Percentiles rank a stretch among this genome's conserved stretches.
These are phyloP conservation scores for Embiotoca jacksoni DNA, from an alignment of 2,113 vertebrate genomes.

Conservation along the genomic window DNA sequence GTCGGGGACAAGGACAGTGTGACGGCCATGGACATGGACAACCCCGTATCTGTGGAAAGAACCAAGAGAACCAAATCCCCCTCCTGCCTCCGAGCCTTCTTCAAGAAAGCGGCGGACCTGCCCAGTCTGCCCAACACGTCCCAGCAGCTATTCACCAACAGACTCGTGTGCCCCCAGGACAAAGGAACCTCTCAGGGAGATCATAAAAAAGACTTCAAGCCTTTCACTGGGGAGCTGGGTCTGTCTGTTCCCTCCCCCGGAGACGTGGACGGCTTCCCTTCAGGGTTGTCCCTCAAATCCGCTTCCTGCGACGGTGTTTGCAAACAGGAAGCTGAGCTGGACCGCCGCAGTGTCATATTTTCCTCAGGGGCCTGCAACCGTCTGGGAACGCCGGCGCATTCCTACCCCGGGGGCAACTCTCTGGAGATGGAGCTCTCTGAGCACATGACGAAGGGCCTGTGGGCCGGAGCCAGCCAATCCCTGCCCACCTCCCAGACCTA, in stretches of 20 bases:
- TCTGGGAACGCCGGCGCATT: constrained; percentile 92
- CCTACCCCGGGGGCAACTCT: constrained; percentile 92
- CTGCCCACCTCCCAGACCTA: constrained; percentile 94
- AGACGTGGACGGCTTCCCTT: constrained; percentile 89
- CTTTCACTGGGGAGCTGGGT: constrained; percentile 89
- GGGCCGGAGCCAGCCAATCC: constrained; percentile 93
- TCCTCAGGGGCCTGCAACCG: constrained; percentile 94
- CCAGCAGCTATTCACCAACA: constrained; percentile 93
- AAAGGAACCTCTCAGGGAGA: constrained; percentile 98
- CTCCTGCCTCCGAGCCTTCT: constrained; percentile 91
- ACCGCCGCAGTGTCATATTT: constrained; percentile 98
- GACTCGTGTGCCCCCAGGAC: constrained; percentile 92
- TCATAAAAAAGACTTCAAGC: constrained; percentile 95
- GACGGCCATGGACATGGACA: constrained; percentile 91
- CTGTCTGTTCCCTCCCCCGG: constrained; percentile 91
- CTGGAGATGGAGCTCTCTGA: constrained; percentile 95
- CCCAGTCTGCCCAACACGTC: constrained; percentile 89
- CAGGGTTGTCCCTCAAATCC: constrained; percentile 90
- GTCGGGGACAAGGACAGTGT: constrained; percentile 88
- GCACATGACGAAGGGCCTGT: constrained; percentile 93
- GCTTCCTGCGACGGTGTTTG: constrained; percentile 92
- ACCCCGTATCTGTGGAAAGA: constrained; percentile 85
- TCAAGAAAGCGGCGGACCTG: constrained; percentile 89
- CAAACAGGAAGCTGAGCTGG: constrained; percentile 95
- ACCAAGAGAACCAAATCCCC: constrained; percentile 88